phyloP scores from a whole-genome alignment of 2,888 invertebrate species.

The Chymomyza amoena region DNA sequence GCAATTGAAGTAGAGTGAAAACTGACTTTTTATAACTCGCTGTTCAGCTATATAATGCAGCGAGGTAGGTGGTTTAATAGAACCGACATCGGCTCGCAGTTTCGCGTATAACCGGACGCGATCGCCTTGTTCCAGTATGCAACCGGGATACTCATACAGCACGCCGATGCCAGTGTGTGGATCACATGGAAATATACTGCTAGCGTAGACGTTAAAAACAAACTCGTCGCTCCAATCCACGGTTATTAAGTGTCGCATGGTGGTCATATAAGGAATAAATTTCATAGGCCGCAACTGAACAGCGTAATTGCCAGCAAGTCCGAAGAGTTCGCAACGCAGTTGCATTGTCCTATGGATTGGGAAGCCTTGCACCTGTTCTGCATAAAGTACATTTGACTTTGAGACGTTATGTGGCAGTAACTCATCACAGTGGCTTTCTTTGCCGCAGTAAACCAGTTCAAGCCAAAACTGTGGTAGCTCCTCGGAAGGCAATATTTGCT shows the following conservation, averaged over 20 bases:
- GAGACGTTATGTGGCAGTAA: slow-evolving; percentile 77
- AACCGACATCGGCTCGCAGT: slow-evolving; percentile 84
- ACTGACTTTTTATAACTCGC: slow-evolving; percentile 84
- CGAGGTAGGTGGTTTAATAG: slow-evolving; percentile 83
- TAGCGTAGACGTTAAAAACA: slow-evolving; percentile 90
- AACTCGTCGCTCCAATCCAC: slow-evolving; percentile 92
- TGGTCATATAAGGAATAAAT: slow-evolving; percentile 80
- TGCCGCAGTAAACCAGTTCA: slow-evolving; percentile 89
- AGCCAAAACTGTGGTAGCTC: slow-evolving; percentile 85
- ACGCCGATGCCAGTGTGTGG: slow-evolving; percentile 86
- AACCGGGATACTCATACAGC: slow-evolving; percentile 90
- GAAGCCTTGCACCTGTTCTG: slow-evolving; percentile 87
- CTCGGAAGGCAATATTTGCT: slow-evolving; percentile 75
- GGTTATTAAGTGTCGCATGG: slow-evolving; percentile 68
- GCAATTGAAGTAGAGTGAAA: slow-evolving; percentile 88
- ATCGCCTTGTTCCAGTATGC: slow-evolving; percentile 87
- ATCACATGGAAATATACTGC: slow-evolving; percentile 91
- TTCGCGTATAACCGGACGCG: slow-evolving; percentile 89
- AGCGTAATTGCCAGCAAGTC: slow-evolving; percentile 90
- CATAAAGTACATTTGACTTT: slow-evolving; percentile 85
- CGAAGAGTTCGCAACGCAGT: slow-evolving; percentile 88
- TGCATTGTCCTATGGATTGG: slow-evolving; percentile 85
- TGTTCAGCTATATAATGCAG: slow-evolving; percentile 84
- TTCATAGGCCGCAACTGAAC: slow-evolving; percentile 85
- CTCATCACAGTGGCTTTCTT: slow-evolving; percentile 85